These are phyloP conservation scores for Ginglymostoma cirratum DNA, from an alignment of 2,113 vertebrate species.

Conservation along the genomic window DNA sequence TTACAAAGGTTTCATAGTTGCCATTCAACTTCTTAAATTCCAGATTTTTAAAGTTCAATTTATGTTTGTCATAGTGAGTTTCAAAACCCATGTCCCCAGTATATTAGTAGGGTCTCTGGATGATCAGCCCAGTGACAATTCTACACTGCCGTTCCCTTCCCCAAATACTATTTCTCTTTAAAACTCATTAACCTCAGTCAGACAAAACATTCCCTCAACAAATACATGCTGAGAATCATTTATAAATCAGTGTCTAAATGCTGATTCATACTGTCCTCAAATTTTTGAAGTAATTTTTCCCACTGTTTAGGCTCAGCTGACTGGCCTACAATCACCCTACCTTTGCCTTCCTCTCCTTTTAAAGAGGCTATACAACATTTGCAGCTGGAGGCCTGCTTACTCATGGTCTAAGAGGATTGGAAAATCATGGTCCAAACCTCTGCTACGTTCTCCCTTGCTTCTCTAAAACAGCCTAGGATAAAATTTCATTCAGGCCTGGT, in stretches of 20 bases:
- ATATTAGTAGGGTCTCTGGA: no score
- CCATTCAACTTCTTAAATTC: no score
- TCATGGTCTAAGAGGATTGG: no score
- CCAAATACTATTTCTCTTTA: background rate
- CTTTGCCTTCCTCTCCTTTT: background rate
- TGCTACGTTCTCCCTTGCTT: background rate
- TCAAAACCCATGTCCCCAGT: no score
- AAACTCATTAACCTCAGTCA: background rate
- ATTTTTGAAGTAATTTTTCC: background rate
- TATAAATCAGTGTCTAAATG: background rate
- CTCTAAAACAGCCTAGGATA: background rate
- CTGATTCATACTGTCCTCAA: background rate
- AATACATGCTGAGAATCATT: background rate
- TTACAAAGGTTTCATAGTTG: no score
- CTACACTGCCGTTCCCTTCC: no score
- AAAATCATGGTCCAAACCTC: no score
- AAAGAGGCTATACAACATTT: background rate
- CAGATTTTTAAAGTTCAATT: no score
- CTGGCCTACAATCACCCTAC: background rate
- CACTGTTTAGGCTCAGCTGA: background rate
- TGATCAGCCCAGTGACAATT: no score
- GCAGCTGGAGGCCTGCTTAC: no score
- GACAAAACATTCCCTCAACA: background rate
- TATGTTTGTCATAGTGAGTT: no score
- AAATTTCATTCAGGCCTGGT: background rate